A percentile compares a stretch with the other conserved stretches of the same genome.
Evolutionary conservation across 2,888 invertebrate species (phyloP).

Genomic region (Zygaena filipendulae): DNA sequence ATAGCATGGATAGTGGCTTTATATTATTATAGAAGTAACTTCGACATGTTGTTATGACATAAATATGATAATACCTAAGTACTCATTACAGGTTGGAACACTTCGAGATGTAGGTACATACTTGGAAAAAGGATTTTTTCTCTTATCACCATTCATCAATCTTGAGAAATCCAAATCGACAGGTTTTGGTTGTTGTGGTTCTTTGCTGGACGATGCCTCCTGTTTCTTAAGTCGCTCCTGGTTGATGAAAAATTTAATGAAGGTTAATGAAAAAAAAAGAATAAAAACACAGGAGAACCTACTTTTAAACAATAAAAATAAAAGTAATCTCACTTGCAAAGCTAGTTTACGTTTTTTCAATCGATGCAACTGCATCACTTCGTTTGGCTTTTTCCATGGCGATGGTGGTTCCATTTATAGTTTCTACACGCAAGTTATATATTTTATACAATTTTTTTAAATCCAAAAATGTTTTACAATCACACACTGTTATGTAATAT

Average conservation of each 20-base stretch:
- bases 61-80: too few species aligned
- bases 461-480: constrained; percentile 12
- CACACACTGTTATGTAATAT: constrained; percentile 12
- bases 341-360: constrained; percentile 82
- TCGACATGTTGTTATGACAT: too few species aligned
- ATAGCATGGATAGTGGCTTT: too few species aligned
- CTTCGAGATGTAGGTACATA: too few species aligned
- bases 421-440: not conserved
- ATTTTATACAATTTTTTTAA: constrained; percentile 5
- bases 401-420: constrained; percentile 46
- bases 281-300: too few species aligned
- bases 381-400: constrained; percentile 72
- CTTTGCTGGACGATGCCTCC: constrained; percentile 28
- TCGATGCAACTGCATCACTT: constrained; percentile 79
- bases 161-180: constrained; percentile 56
- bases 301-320: too few species aligned
- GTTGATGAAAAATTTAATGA: too few species aligned
- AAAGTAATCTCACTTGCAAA: constrained; percentile 70
- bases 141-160: constrained; percentile 67
- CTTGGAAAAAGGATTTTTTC: constrained; percentile 83
- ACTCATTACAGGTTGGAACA: too few species aligned
- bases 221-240: constrained; percentile 60
- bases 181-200: constrained; percentile 25
- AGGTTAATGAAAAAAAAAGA: constrained; percentile 6
- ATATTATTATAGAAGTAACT: too few species aligned